These are phyloP conservation scores for Deilephila elpenor DNA, from an alignment of 2,888 invertebrate genomes.

Conservation along the genomic window DNA sequence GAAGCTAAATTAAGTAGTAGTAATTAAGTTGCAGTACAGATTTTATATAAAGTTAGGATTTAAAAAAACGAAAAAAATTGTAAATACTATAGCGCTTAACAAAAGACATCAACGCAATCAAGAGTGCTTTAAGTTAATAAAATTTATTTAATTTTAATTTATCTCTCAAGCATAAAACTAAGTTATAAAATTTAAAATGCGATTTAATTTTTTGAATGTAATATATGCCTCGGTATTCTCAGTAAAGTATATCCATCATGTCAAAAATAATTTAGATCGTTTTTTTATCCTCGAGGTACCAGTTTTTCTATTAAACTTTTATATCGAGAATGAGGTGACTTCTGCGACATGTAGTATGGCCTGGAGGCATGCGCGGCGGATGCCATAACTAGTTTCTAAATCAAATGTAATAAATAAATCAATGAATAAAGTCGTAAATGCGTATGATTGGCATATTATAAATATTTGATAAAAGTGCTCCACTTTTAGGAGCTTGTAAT, in stretches of 20 bases:
- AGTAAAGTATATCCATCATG: constrained; percentile 2
- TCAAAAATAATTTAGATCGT: not conserved
- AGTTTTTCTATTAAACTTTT: constrained; percentile 28
- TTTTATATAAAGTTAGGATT: no score
- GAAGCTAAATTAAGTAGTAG: no score
- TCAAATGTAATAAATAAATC: constrained; percentile 55
- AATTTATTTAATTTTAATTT: not conserved
- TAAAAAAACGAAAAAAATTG: no score
- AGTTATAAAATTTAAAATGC: no score
- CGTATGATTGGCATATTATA: constrained; percentile 59
- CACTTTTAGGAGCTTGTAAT: constrained; percentile 47
- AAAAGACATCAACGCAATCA: constrained; percentile 15
- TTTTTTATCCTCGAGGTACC: constrained; percentile 12
- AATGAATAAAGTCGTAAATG: constrained; percentile 58
- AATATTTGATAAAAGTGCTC: constrained; percentile 61
- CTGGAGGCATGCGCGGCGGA: constrained; percentile 45
- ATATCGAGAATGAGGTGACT: constrained; percentile 24
- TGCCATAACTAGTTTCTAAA: constrained; percentile 53
- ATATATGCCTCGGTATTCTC: not conserved
- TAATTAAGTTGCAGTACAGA: no score
- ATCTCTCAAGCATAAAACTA: not conserved
- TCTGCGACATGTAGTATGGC: constrained; percentile 31
- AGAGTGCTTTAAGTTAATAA: no score
- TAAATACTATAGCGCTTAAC: not conserved
- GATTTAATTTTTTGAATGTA: not conserved